A percentile compares a stretch with the other conserved stretches of the same genome.
Conservation (phyloP, 1,140 invertebrate genomes). For the Drosophila biarmipes region DNA sequence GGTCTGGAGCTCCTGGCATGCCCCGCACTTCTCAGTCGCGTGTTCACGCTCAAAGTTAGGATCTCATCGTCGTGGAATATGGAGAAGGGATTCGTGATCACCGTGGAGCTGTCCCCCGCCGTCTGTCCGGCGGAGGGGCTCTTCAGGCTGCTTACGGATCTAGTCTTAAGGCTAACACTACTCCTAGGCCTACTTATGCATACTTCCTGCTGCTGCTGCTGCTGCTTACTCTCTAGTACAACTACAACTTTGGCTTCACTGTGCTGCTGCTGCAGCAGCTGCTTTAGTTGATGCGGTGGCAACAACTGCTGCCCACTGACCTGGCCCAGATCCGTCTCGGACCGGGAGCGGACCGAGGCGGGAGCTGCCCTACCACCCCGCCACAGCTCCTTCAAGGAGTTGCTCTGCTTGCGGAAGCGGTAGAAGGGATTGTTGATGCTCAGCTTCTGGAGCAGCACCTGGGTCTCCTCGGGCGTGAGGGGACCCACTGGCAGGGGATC, state of each 20-base stretch:
- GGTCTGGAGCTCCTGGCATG: slow-evolving; percentile 33
- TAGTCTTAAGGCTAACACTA: slow-evolving; percentile 68
- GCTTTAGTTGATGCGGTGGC: background rate
- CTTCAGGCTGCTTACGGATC: slow-evolving; percentile 69
- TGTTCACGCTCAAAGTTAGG: slow-evolving; percentile 67
- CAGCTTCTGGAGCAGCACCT: slow-evolving; percentile 70
- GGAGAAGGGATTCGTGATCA: slow-evolving; percentile 82
- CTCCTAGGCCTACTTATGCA: slow-evolving; percentile 62
- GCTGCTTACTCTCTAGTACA: slow-evolving; percentile 82
- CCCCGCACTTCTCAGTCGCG: slow-evolving; percentile 56
- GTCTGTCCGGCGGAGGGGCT: slow-evolving; percentile 32
- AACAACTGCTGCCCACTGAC: background rate
- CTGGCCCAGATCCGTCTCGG: slow-evolving; percentile 63
- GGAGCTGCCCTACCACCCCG: slow-evolving; percentile 15
- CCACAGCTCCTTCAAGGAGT: slow-evolving; percentile 71
- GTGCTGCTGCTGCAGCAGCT: slow-evolving; percentile 50
- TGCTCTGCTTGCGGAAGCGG: slow-evolving; percentile 80
- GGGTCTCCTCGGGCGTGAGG: slow-evolving; percentile 56
- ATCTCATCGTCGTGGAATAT: slow-evolving; percentile 82
- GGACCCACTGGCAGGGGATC: slow-evolving; percentile 17
- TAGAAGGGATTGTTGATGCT: slow-evolving; percentile 83
- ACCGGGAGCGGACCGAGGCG: slow-evolving; percentile 37
- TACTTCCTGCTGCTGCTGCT: slow-evolving; percentile 71
- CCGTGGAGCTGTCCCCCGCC: slow-evolving; percentile 70
- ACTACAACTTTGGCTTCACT: slow-evolving; percentile 83